Evolutionary conservation across 1,140 invertebrate genomes (phyloP).

Genomic region (Notospermus geniculatus): DNA sequence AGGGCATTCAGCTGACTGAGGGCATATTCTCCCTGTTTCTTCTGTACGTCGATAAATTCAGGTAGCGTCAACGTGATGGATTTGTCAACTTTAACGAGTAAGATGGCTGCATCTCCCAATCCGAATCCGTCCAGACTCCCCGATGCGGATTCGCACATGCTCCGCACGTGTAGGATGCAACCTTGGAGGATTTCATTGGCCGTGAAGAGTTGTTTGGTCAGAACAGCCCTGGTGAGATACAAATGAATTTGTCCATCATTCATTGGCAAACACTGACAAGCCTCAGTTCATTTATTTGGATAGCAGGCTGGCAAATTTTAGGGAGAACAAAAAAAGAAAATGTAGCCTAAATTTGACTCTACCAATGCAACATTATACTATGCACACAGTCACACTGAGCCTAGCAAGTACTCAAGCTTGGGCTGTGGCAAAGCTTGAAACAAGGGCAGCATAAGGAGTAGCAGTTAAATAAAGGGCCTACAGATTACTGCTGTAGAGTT

Average conservation of each 20-base stretch:
- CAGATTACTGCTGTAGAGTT: too few species aligned
- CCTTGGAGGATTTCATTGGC: conserved; percentile 55
- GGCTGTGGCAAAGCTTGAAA: too few species aligned
- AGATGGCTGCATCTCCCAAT: conserved; percentile 34
- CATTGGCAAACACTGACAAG: too few species aligned
- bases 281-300: too few species aligned
- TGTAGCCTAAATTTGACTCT: too few species aligned
- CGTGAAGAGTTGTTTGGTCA: conserved; percentile 45
- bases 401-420: too few species aligned
- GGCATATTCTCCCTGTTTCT: conserved; percentile 32
- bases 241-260: background rate
- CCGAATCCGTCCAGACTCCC: conserved; percentile 40
- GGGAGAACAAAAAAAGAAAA: too few species aligned
- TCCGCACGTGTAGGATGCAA: conserved; percentile 46
- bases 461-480: too few species aligned
- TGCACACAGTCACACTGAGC: too few species aligned
- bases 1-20: conserved; percentile 38
- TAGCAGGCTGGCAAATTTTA: too few species aligned
- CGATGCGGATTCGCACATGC: conserved; percentile 47
- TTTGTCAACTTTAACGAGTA: conserved; percentile 40
- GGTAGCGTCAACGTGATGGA: conserved; percentile 37
- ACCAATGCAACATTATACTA: too few species aligned
- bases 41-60: conserved; percentile 45
- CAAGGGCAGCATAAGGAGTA: too few species aligned
- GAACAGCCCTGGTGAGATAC: conserved; percentile 27